Evolutionary conservation across 2,797 vertebrate genomes (phyloP), one percentile per base, ranked within the genome.

Genomic region (Clarias platycephalus): DNA sequence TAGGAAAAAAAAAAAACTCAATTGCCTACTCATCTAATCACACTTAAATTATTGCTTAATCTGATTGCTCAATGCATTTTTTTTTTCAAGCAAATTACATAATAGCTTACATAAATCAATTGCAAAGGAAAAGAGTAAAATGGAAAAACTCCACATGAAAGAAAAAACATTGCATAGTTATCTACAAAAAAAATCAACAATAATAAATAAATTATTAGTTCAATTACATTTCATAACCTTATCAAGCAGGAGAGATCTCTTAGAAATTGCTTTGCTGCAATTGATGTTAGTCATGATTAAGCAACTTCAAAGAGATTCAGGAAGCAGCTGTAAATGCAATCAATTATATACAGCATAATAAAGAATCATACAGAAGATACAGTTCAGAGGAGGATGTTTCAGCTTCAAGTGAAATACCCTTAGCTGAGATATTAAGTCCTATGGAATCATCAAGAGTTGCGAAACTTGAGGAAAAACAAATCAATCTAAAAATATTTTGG

Each of bases 201-300:
- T 74, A n/a, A 74, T 37, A 24, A 44, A n/a, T 4, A 78, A n/a
- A 40, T 10, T n/a, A 37, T 77, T 15, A 8, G 10, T 26, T 37
- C 5, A 40, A 7, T 37, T 60, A 22, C 8, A 78, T 78, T 78
- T 78, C 22, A 15, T n/a, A 60, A 62, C 28, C 20, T 77, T 49
- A 78, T 40, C 31, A 60, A 5, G 75, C n/a, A 62, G 57, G n/a
- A n/a, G 22, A n/a, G 31, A 60, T 77, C 75, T 78, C 13, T 78
- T 62, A 62, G 57, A 78, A 40, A 31, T 40, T 31, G 49, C 20
- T 55, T 34, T 76, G 26, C 22, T 77, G n/a, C 55, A 31, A n/a
- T 20, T 80, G 60, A 80, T 80, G 34, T 62, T 40, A 18, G 37
- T 26, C 58, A 63, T 63, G 4, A 44, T 44, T 18, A 49, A 18